Percentiles rank a stretch among this genome's conserved stretches.
Conservation (phyloP, 2,113 vertebrate species). For the Callionymus lyra region DNA sequence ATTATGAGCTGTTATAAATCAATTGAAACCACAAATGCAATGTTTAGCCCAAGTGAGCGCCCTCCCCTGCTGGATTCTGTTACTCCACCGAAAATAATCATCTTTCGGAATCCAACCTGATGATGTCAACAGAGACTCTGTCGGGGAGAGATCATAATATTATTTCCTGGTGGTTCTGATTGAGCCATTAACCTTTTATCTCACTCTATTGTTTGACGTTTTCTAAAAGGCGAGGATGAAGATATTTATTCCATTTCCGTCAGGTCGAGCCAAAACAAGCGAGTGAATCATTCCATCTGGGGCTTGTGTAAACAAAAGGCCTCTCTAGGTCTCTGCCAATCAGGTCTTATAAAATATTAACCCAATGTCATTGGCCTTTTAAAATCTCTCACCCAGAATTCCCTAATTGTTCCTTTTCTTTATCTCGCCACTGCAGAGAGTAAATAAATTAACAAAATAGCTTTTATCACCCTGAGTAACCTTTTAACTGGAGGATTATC, state of each 20-base stretch:
- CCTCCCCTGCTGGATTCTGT: conserved; percentile 51
- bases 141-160: conserved; percentile 47
- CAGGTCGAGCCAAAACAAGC: conserved; percentile 67
- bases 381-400: conserved; percentile 97
- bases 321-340: conserved; percentile 75
- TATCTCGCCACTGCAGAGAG: conserved; percentile 97
- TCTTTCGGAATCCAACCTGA: conserved; percentile 56
- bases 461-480: conserved; percentile 99
- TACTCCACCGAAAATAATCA: conserved; percentile 46
- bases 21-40: conserved; percentile 59
- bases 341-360: conserved; percentile 96
- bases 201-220: conserved; percentile 67
- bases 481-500: conserved; percentile 99
- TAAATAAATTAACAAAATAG: conserved; percentile 99
- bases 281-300: conserved; percentile 65
- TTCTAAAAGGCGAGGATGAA: conserved; percentile 66
- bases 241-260: conserved; percentile 76
- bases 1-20: conserved; percentile 67
- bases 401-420: conserved; percentile 99
- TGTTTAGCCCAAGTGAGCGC: conserved; percentile 53
- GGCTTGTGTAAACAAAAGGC: conserved; percentile 72
- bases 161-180: conserved; percentile 63
- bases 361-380: conserved; percentile 95
- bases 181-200: conserved; percentile 75
- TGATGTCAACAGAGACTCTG: conserved; percentile 41